Conservation (phyloP, 37 sponge, comb jelly and placozoan species). For the Mnemiopsis leidyi region DNA sequence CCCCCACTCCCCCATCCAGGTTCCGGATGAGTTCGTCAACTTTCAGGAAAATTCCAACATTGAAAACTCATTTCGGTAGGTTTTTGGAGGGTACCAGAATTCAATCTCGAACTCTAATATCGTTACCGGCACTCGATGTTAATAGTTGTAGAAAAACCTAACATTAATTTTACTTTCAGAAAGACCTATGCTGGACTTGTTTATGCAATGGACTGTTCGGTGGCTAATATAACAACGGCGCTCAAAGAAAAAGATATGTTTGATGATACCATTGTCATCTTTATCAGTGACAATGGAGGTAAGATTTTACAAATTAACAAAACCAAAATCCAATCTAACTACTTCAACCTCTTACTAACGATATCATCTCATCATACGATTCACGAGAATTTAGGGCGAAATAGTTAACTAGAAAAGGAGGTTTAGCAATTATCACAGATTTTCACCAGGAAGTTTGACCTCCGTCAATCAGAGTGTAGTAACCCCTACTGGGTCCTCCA, state of each 20-base stretch:
- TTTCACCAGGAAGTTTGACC: neutral
- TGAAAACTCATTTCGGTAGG: neutral
- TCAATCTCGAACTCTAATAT: too few species aligned
- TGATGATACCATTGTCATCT: constrained; percentile 57
- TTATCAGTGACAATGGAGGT: constrained; percentile 46
- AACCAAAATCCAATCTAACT: too few species aligned
- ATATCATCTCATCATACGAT: too few species aligned
- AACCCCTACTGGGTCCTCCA: constrained; percentile 63
- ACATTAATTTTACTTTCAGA: too few species aligned
- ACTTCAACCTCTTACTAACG: too few species aligned
- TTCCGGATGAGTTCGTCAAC: neutral
- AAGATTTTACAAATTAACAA: too few species aligned
- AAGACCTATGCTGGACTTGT: neutral
- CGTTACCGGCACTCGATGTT: too few species aligned
- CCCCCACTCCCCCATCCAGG: constrained; percentile 35
- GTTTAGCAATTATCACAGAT: too few species aligned
- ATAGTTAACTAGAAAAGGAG: too few species aligned
- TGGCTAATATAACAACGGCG: constrained; percentile 52
- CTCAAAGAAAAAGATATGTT: constrained; percentile 57
- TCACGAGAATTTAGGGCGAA: too few species aligned
- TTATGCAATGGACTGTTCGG: neutral
- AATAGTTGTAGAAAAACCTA: too few species aligned
- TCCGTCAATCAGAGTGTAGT: neutral
- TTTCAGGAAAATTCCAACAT: neutral
- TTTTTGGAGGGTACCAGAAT: neutral